Evolutionary conservation across 2,113 vertebrate species (phyloP).

Genomic region (Indicator maculatus): DNA sequence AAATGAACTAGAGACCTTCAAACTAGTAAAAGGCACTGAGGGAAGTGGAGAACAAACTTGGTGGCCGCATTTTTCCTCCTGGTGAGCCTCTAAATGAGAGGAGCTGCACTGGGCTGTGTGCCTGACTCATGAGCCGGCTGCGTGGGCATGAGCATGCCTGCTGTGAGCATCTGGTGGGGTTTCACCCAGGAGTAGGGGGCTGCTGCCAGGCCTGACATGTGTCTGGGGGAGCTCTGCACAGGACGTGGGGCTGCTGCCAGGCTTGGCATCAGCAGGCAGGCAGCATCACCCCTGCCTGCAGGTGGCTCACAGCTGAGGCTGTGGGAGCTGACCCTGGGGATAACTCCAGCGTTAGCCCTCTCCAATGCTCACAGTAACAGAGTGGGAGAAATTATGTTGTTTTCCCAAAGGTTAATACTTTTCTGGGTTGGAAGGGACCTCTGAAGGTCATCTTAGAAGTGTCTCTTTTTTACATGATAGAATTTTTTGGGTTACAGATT

Average conservation of each 20-base stretch:
- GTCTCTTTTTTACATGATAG: background rate
- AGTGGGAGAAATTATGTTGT: background rate
- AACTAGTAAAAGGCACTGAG: background rate
- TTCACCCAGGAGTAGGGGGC: background rate
- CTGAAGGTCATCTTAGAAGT: background rate
- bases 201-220: background rate
- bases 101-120: fast-evolving
- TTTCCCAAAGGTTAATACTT: background rate
- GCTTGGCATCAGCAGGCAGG: background rate
- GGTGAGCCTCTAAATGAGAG: fast-evolving
- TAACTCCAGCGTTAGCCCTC: background rate
- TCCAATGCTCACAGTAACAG: background rate
- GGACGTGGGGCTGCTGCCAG: background rate
- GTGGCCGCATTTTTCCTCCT: fast-evolving
- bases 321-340: background rate
- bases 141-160: fast-evolving
- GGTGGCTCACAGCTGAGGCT: fast-evolving
- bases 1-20: background rate
- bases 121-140: background rate
- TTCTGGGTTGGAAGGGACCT: no score
- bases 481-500: background rate
- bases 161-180: fast-evolving
- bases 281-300: fast-evolving
- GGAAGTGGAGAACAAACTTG: background rate
- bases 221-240: background rate